phyloP scores from a whole-genome alignment of 1,140 invertebrate species.

The Gryllus bimaculatus region DNA sequence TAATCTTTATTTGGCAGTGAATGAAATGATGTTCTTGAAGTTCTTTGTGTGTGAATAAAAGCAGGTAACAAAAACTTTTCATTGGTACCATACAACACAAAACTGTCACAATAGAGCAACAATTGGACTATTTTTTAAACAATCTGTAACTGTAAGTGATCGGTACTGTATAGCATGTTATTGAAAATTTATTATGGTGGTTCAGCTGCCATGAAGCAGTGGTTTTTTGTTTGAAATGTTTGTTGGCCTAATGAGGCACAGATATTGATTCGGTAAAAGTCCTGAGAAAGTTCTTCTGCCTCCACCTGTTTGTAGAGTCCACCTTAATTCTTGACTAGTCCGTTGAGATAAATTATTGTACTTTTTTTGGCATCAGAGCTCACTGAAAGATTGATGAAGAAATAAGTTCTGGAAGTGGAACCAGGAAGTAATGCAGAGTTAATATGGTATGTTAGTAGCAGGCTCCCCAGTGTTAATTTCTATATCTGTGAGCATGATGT shows the following conservation, averaged over 20 bases:
- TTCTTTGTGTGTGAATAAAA: background rate
- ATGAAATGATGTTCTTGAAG: background rate
- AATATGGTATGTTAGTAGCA: background rate
- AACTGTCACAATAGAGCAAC: background rate
- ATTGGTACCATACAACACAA: background rate
- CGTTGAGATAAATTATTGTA: background rate
- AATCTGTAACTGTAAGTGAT: background rate
- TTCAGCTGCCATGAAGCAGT: background rate
- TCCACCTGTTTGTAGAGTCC: constrained; percentile 9
- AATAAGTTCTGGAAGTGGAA: background rate
- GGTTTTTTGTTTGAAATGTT: background rate
- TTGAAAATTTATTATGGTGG: background rate
- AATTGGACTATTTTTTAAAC: background rate
- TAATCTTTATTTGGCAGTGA: constrained; percentile 13
- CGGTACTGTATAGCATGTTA: constrained; percentile 10
- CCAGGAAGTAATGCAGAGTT: background rate
- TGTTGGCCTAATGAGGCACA: constrained; percentile 14
- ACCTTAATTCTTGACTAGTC: background rate
- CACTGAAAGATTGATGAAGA: background rate
- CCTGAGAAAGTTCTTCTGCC: constrained; percentile 20
- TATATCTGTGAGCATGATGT: background rate
- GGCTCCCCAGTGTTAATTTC: background rate
- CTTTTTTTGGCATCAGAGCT: background rate
- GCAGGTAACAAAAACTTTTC: constrained; percentile 7
- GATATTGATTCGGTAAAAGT: constrained; percentile 19